phyloP scores from a whole-genome alignment of 2,888 invertebrate genomes.

The Aporophyla nigra region DNA sequence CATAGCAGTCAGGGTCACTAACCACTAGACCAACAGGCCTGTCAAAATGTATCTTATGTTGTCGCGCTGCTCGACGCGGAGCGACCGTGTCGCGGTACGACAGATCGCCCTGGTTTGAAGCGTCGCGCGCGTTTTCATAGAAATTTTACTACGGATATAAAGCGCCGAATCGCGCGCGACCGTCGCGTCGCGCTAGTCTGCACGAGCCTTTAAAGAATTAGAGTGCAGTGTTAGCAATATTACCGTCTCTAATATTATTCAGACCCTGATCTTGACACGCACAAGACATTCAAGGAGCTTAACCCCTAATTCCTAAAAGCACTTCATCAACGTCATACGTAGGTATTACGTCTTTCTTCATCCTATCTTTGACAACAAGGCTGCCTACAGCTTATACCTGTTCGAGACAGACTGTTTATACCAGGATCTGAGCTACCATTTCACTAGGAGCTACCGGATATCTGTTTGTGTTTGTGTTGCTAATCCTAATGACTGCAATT shows the following conservation, averaged over 20 bases:
- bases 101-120: too few species aligned
- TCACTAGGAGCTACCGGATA: conserved; percentile 57
- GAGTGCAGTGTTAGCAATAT: neutral
- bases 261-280: neutral
- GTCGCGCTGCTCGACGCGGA: too few species aligned
- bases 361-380: neutral
- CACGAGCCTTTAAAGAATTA: too few species aligned
- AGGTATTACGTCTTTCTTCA: conserved; percentile 6
- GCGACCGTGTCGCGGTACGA: too few species aligned
- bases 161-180: too few species aligned
- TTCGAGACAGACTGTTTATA: conserved; percentile 22
- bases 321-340: neutral
- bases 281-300: conserved; percentile 16
- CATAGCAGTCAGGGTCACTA: too few species aligned
- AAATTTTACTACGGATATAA: too few species aligned
- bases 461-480: conserved; percentile 37
- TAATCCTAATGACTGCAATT: conserved; percentile 65
- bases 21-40: too few species aligned
- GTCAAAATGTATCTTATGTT: too few species aligned
- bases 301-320: conserved; percentile 9
- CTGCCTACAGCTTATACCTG: neutral
- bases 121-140: too few species aligned
- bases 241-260: neutral
- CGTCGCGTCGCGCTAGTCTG: too few species aligned
- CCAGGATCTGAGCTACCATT: conserved; percentile 42